Base-by-base conservation (phyloP, 2,113 vertebrate species). In the Rallus limicola region DNA sequence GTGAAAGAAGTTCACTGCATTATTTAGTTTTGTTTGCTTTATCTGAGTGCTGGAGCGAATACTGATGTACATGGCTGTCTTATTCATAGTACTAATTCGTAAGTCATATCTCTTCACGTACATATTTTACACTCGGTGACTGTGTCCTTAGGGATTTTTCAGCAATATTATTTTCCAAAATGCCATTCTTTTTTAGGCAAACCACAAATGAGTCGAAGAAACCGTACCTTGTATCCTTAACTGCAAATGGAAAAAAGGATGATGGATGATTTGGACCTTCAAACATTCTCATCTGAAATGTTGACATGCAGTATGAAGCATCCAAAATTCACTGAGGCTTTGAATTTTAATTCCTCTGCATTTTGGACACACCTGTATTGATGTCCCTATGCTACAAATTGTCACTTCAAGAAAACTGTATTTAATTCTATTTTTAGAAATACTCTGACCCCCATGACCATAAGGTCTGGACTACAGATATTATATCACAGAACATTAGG, bases 21-120 rank as follows among this genome's bases (percentile, higher is more conserved):
- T 94, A 90, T 95, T 96, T 96, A 94, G 80, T 33, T 88, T 78
- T 91, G 65, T 91, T 93, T 95, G 68, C 64, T 92, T 75, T 90
- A 52, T 59, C 64, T 81, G 69, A 88, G 56, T 42, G 34, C 42
- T 81, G 52, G 28, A 38, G 53, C 81, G 83, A 96, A 95, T 94
- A 64, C 28, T 82, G 83, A 95, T 92, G 38, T 52, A 52, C 13
- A 2, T 2, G 8, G 29, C 28, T 84, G 46, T 64, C 60, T 71
- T 74, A 65, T 25, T 76, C 38, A 15, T 14, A 60, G 42, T 24
- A 9, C 13, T 83, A 42, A 70, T 67, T 81, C 2, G 0, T 74
- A 72, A 69, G 14, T 60, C 29, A 2, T 52, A 33, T n/a, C 56
- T 71, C 20, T 70, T 82, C 18, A 17, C 20, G 28, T 50, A 29